A percentile compares a stretch with the other conserved stretches of the same genome.
Evolutionary conservation across 1,140 invertebrate genomes (phyloP).

Genomic region (Aporrectodea caliginosa): DNA sequence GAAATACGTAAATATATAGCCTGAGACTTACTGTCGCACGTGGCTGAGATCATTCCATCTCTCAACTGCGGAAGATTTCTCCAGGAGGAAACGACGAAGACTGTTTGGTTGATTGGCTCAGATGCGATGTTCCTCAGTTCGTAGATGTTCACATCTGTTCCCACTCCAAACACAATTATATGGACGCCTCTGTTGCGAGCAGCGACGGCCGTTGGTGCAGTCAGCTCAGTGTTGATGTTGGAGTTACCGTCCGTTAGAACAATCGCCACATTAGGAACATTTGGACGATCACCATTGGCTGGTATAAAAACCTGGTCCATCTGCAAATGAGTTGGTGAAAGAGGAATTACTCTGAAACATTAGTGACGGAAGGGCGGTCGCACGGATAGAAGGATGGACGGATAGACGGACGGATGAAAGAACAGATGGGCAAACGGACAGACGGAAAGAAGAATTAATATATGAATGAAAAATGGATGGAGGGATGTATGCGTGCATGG

Average conservation of each 20-base stretch:
- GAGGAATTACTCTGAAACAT: too few relatives aligned
- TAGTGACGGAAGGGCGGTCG: too few relatives aligned
- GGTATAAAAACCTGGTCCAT: conserved; percentile 20
- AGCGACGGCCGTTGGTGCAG: conserved; percentile 39
- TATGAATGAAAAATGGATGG: too few relatives aligned
- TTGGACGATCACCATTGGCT: conserved; percentile 39
- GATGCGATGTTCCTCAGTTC: conserved; percentile 17
- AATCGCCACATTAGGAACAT: conserved; percentile 46
- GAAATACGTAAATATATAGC: too few relatives aligned
- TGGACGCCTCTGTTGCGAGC: conserved; percentile 18
- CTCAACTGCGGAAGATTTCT: neutral
- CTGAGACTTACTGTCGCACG: neutral
- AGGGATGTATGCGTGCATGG: too few relatives aligned
- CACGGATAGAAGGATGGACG: too few relatives aligned
- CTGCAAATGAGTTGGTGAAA: conserved; percentile 8
- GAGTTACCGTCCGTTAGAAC: conserved; percentile 47
- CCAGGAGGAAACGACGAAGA: conserved; percentile 7
- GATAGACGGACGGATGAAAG: too few relatives aligned
- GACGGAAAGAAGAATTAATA: too few relatives aligned
- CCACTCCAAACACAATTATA: conserved; percentile 14
- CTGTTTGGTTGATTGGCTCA: neutral
- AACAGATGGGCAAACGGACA: too few relatives aligned
- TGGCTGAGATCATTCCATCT: neutral
- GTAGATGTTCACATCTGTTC: conserved; percentile 8
- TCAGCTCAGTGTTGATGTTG: conserved; percentile 44